These are phyloP conservation scores for Conopomorpha cramerella DNA, from an alignment of 1,140 invertebrate species.

Conservation along the genomic window DNA sequence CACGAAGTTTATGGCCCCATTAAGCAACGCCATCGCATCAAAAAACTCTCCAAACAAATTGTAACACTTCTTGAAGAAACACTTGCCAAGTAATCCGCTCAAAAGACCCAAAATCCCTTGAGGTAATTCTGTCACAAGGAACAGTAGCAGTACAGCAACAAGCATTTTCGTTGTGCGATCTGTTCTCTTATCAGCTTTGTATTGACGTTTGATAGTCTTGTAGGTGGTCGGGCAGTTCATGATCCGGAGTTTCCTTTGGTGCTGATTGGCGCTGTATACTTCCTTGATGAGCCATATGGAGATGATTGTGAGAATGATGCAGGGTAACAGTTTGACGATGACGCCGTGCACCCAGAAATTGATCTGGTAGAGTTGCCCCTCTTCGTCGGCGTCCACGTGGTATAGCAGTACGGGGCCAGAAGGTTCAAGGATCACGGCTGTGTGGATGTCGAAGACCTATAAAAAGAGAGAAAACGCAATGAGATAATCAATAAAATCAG, in stretches of 20 bases:
- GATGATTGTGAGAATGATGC: slow-evolving; percentile 73
- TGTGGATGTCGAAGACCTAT: slow-evolving; percentile 12
- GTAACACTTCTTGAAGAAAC: slow-evolving; percentile 71
- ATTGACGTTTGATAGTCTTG: slow-evolving; percentile 16
- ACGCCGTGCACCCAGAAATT: slow-evolving; percentile 84
- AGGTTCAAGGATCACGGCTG: slow-evolving; percentile 2
- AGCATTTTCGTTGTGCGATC: slow-evolving; percentile 85
- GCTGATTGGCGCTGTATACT: slow-evolving; percentile 65
- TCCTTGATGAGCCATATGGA: slow-evolving; percentile 75
- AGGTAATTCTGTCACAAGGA: slow-evolving; percentile 81
- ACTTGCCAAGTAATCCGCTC: slow-evolving; percentile 67
- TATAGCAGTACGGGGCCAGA: slow-evolving; percentile 53
- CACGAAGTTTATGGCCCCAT: slow-evolving; percentile 92
- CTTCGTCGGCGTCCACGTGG: slow-evolving; percentile 61
- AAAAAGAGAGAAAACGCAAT: too few species aligned
- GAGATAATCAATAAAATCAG: too few species aligned
- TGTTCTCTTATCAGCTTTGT: slow-evolving; percentile 65
- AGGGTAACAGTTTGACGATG: slow-evolving; percentile 79
- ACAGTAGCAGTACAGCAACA: slow-evolving; percentile 78
- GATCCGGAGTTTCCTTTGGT: slow-evolving; percentile 62
- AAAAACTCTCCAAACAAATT: slow-evolving; percentile 81
- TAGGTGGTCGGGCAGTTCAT: slow-evolving; percentile 45
- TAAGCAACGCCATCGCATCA: slow-evolving; percentile 89
- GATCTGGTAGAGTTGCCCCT: slow-evolving; percentile 46
- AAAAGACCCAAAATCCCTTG: slow-evolving; percentile 72